A percentile compares a stretch with the other conserved stretches of the same genome.
phyloP scores from a whole-genome alignment of 2,797 vertebrate species.

The Darevskia mixta region DNA sequence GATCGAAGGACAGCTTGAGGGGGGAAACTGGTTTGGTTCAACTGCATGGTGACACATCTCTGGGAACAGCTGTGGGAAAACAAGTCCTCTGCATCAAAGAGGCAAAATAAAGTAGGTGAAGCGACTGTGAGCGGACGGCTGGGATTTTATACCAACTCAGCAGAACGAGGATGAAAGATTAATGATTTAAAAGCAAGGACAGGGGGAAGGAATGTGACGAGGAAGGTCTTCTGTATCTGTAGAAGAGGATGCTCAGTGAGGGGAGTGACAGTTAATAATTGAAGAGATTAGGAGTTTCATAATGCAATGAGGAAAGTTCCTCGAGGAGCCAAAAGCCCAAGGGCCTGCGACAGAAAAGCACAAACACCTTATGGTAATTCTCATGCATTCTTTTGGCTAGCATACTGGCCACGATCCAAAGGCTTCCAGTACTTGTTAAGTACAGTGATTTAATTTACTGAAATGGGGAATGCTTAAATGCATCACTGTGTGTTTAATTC shows the following conservation, averaged over 20 bases:
- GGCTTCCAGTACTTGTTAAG: not conserved
- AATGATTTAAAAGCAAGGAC: conserved; percentile 33
- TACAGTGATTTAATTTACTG: too few species aligned
- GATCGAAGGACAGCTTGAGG: not conserved
- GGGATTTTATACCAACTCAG: conserved; percentile 18
- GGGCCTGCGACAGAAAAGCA: not conserved
- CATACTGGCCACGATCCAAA: not conserved
- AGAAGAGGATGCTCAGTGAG: not conserved
- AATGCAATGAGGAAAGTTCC: not conserved
- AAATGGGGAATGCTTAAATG: too few species aligned
- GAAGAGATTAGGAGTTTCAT: conserved; percentile 5
- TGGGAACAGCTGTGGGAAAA: not conserved
- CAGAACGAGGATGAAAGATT: conserved; percentile 34
- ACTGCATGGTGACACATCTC: not conserved
- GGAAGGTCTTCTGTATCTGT: conserved; percentile 4
- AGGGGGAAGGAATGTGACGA: not conserved
- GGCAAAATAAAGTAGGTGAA: not conserved
- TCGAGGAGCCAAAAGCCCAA: not conserved
- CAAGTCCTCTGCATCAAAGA: conserved; percentile 28
- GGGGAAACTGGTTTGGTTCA: not conserved
- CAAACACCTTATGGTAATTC: not conserved
- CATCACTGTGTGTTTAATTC: too few species aligned
- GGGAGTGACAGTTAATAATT: conserved; percentile 22
- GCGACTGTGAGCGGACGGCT: not conserved
- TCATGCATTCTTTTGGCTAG: not conserved